phyloP scores from a whole-genome alignment of 2,888 invertebrate species.

The Tenodera sinensis region DNA sequence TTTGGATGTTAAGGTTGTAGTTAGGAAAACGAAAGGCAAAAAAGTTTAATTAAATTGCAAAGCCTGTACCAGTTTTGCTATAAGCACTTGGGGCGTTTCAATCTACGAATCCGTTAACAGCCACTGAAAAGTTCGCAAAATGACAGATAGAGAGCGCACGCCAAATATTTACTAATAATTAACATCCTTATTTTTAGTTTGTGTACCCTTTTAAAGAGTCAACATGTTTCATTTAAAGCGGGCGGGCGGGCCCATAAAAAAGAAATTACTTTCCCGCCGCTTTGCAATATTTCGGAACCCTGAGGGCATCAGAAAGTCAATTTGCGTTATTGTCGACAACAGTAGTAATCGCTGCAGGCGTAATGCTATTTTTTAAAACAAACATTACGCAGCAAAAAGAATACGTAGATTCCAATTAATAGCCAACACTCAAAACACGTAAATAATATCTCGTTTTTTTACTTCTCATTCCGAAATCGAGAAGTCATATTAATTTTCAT shows the following conservation, averaged over 20 bases:
- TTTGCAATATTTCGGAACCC: neutral
- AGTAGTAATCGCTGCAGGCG: neutral
- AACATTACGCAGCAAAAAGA: neutral
- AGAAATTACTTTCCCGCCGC: neutral
- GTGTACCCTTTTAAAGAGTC: neutral
- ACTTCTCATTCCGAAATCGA: neutral
- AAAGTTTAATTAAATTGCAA: neutral
- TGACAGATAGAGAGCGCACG: neutral
- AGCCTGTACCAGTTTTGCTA: neutral
- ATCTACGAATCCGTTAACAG: neutral
- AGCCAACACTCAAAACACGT: neutral
- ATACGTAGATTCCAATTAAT: neutral
- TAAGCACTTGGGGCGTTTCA: neutral
- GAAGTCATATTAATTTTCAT: neutral
- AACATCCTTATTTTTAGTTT: neutral
- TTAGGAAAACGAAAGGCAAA: neutral
- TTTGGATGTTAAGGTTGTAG: neutral
- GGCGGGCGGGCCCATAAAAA: neutral
- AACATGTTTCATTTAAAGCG: neutral
- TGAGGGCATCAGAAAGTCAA: neutral
- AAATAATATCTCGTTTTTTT: neutral
- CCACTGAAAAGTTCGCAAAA: neutral
- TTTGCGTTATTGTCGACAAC: neutral
- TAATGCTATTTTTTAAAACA: neutral
- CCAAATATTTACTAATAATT: neutral